Base-by-base conservation (phyloP, 1,140 invertebrate genomes). In the Scylla paramamosain region DNA sequence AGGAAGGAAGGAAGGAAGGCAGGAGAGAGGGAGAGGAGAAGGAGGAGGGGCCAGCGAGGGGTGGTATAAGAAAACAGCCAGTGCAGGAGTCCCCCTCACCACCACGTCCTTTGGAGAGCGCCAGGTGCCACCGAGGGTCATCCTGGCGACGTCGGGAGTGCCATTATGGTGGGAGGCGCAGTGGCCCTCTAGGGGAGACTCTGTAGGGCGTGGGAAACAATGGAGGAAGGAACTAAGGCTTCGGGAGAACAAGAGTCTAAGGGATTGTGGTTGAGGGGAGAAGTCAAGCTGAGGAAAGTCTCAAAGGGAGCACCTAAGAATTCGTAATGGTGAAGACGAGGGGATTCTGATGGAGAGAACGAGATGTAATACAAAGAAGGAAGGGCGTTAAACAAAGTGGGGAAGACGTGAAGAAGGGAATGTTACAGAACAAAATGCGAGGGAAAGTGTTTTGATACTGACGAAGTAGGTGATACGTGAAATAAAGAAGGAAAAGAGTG, bases 11-110 rank as follows among this genome's bases (percentile, higher is more conserved):
- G 67, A 82, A 28, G 28, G 91, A 83, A 29, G 29, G 77, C 32
- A 29, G 29, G 91, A 83, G 91, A 83, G 77, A 92, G 67, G n/a
- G 77, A 83, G 91, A 83, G 91, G 48, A 46, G 48, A n/a, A 20
- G 28, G 8, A 59, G 45, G 48, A 28, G 52, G 20, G 48, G n/a
- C 28, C 7, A 20, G 32, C 25, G 25, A 0, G 20, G 28, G 90
- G n/a, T n/a, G 90, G 28, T 32, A n/a, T n/a, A 45, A 6, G 31
- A 59, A 59, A 20, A 12, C 52, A 59, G 52, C 2, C 52, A n/a
- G 67, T 77, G 67, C 67, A 77, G 6, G 12, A 12, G 20, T n/a
- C 67, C 12, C 67, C 67, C 2, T 20, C 67, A 77, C 67, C 20
- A 3, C 67, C 67, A n/a, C 25, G 20, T 25, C 20, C 6, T 25